Conservation (phyloP, 2,797 vertebrate species). For the Karalla daura region DNA sequence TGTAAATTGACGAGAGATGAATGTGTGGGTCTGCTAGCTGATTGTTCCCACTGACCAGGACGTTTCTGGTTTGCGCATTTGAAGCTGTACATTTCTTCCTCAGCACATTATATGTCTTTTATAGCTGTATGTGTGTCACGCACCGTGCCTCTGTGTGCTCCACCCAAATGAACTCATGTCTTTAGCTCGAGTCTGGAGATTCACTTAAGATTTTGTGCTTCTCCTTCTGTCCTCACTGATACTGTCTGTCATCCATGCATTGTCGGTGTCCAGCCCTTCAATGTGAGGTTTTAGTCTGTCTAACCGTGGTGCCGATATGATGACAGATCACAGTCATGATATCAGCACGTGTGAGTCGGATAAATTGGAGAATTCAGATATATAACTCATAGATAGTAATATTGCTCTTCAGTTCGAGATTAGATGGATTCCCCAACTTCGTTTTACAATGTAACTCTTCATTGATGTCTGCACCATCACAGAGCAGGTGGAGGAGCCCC, state of each 20-base stretch:
- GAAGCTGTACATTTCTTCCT: neutral
- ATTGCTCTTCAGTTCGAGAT: too few species aligned
- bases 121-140: slow-evolving; percentile 14
- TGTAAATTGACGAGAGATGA: neutral
- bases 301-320: too few species aligned
- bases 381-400: too few species aligned
- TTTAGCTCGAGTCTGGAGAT: slow-evolving; percentile 16
- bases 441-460: neutral
- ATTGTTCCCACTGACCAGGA: neutral
- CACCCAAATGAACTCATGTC: slow-evolving; percentile 56
- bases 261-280: neutral
- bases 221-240: neutral
- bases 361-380: too few species aligned
- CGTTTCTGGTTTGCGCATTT: neutral
- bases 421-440: too few species aligned
- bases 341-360: too few species aligned
- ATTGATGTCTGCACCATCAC: slow-evolving; percentile 13
- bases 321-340: too few species aligned
- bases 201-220: slow-evolving; percentile 22
- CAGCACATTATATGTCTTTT: neutral
- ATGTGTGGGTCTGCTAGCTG: neutral
- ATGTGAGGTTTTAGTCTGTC: too few species aligned
- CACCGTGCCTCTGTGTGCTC: slow-evolving; percentile 23
- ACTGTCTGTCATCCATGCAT: neutral
- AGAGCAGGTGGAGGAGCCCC: slow-evolving; percentile 24